Evolutionary conservation across 2,888 invertebrate species (phyloP).

Genomic region (Molanna angustata): DNA sequence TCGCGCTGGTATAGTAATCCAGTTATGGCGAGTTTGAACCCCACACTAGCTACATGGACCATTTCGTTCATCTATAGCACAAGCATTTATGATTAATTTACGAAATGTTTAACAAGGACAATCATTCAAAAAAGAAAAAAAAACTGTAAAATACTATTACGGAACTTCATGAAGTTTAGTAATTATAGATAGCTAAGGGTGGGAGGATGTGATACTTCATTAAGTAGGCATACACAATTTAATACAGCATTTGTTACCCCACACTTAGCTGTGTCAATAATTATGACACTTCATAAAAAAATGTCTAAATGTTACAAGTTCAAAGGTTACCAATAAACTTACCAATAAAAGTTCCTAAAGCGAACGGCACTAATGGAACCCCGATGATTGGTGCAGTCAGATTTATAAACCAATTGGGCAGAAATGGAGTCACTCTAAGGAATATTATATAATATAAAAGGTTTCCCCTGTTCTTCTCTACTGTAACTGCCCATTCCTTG

Average conservation of each 20-base stretch:
- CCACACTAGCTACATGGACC: too few relatives aligned
- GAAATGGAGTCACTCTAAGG: constrained; percentile 92
- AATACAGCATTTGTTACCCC: too few relatives aligned
- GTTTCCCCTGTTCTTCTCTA: constrained; percentile 82
- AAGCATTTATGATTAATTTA: too few relatives aligned
- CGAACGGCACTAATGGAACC: constrained; percentile 90
- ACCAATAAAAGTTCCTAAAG: constrained; percentile 93
- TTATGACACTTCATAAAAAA: background rate
- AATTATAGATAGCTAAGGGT: background rate
- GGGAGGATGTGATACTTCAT: background rate
- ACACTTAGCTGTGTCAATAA: background rate
- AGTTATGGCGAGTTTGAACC: too few relatives aligned
- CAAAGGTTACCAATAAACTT: constrained; percentile 36
- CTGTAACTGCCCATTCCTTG: constrained; percentile 79
- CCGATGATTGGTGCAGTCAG: constrained; percentile 95
- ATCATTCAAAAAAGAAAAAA: too few relatives aligned
- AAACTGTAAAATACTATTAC: too few relatives aligned
- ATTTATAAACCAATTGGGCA: constrained; percentile 99
- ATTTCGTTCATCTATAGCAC: too few relatives aligned
- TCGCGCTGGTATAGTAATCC: too few relatives aligned
- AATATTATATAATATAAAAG: constrained; percentile 96
- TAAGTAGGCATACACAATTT: too few relatives aligned
- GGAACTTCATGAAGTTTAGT: too few relatives aligned
- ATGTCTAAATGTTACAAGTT: too few relatives aligned
- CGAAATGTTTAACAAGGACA: too few relatives aligned